Percentiles rank a stretch among this genome's conserved stretches.
phyloP scores from a whole-genome alignment of 1,140 invertebrate genomes.

The Gryllus bimaculatus region DNA sequence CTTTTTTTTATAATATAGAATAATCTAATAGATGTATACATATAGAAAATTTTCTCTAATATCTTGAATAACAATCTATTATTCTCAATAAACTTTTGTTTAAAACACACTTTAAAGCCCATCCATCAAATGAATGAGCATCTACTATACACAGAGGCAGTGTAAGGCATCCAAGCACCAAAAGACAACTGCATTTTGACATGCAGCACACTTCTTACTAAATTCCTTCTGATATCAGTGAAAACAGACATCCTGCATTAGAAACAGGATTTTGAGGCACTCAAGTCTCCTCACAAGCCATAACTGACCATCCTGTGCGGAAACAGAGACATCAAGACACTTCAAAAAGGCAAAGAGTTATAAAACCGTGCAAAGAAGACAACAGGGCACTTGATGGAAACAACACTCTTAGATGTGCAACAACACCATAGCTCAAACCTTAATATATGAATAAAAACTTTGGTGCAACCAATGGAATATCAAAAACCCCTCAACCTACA shows the following conservation, averaged over 20 bases:
- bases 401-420: neutral
- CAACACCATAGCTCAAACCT: no score
- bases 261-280: neutral
- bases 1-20: neutral
- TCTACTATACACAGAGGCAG: constrained; percentile 7
- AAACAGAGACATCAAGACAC: neutral
- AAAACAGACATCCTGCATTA: neutral
- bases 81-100: neutral
- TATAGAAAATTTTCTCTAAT: neutral
- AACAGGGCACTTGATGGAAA: neutral
- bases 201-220: neutral
- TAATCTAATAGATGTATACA: neutral
- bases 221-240: neutral
- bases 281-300: neutral
- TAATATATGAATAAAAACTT: neutral
- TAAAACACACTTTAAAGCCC: neutral
- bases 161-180: constrained; percentile 14
- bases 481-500: no score
- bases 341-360: neutral
- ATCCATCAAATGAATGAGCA: neutral
- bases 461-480: neutral
- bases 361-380: constrained; percentile 1
- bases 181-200: constrained; percentile 2
- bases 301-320: neutral
- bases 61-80: neutral